Evolutionary conservation across 2,797 vertebrate genomes (phyloP), one percentile per base, ranked within the genome.

Genomic region (Sebastes itinus): DNA sequence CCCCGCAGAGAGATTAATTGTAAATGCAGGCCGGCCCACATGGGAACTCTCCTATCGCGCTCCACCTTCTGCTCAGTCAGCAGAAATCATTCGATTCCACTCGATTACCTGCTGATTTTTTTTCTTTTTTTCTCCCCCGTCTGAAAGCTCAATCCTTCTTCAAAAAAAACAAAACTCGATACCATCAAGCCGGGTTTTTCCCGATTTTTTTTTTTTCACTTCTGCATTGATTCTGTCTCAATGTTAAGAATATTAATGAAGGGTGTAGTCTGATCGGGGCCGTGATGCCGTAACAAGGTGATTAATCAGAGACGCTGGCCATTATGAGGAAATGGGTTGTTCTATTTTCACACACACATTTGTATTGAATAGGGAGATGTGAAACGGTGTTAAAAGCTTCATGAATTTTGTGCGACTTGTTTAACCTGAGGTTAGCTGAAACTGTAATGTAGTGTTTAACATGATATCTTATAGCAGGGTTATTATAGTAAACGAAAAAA

Each of bases 81-180:
- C 94, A 91, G 71, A 92, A 92, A 92, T 81, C 25, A 52, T 87
- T 84, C n/a, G 25, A 75, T 90, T 85, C 84, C 82, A 85, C 88
- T 92, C 74, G 33, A 94, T 95, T 92, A 91, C 89, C 76, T 89
- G 88, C 83, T 78, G 87, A 85, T 73, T 79, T 78, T 20, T 14
- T 42, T 38, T 35, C 14, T 16, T 6, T 14, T 6, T 38, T 6
- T 0, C 16, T 38, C 60, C 62, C 7, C 33, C 7, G 10, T 62
- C 56, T 78, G 82, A 77, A 83, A 81, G 62, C 72, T 77, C 85
- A 66, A 46, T 82, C 81, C 82, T 54, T 69, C 49, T 75, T 77
- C 8, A 23, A 77, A 25, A 87, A 67, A 83, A 16, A 1, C 0
- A 16, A 3, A 65, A 38, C 68, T 83, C 86, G 70, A 82, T 85